Percentiles rank a stretch among this genome's conserved stretches.
These are phyloP conservation scores for Abramis brama DNA, from an alignment of 2,113 vertebrate species.

Conservation along the genomic window DNA sequence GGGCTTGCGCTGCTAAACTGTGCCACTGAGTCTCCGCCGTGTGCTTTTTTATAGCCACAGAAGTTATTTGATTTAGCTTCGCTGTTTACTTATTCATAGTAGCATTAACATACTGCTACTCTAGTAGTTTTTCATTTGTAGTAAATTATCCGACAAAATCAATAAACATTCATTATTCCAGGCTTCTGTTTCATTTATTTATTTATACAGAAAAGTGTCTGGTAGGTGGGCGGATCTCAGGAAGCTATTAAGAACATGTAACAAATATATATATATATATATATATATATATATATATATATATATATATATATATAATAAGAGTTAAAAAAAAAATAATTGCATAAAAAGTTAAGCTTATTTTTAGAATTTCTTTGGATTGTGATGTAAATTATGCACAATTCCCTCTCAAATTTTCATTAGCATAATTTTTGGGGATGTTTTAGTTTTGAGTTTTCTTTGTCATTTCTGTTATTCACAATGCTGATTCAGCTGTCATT, in stretches of 20 bases:
- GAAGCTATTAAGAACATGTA: neutral
- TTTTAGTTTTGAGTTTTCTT: too few species aligned
- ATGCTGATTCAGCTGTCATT: neutral
- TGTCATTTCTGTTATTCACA: neutral
- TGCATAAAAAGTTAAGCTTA: too few species aligned
- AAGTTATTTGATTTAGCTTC: neutral
- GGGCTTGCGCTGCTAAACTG: neutral
- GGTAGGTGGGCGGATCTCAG: neutral
- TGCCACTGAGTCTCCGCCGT: neutral
- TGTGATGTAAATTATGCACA: too few species aligned
- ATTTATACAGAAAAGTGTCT: neutral
- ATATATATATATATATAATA: too few species aligned
- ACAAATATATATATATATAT: too few species aligned
- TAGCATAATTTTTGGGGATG: too few species aligned
- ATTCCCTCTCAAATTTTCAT: too few species aligned
- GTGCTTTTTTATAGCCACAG: constrained; percentile 10
- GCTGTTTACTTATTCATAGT: constrained; percentile 46
- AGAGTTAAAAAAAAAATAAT: too few species aligned
- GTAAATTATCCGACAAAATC: constrained; percentile 3
- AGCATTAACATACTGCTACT: constrained; percentile 27
- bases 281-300: too few species aligned
- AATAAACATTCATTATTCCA: constrained; percentile 21
- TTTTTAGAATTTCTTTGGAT: too few species aligned
- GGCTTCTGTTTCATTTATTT: neutral
- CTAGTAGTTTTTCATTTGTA: constrained; percentile 34